Percentiles rank a stretch among this genome's conserved stretches.
Conservation (phyloP, 2,888 invertebrate genomes). For the Sphaeridia pumilis region DNA sequence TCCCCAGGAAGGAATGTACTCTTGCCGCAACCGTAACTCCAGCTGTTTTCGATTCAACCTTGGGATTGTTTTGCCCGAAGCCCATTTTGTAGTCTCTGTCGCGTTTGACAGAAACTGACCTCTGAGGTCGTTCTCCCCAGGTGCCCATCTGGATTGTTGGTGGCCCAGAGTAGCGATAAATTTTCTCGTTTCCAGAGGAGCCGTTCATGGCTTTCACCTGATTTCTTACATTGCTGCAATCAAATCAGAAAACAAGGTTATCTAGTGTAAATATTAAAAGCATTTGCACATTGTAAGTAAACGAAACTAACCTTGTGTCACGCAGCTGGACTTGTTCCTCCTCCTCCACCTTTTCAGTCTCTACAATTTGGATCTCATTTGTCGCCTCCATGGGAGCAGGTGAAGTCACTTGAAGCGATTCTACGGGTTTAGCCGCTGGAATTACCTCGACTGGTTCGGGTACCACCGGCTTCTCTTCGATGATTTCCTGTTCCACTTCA, state of each 20-base stretch:
- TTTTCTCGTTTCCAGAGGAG: not conserved
- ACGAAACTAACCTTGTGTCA: slow-evolving; percentile 17
- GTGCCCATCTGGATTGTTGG: slow-evolving; percentile 56
- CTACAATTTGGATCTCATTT: too few species aligned
- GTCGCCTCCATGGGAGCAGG: not conserved
- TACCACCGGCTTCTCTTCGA: too few species aligned
- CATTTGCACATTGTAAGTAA: too few species aligned
- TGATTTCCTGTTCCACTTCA: too few species aligned
- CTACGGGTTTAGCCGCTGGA: too few species aligned
- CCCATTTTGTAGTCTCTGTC: slow-evolving; percentile 56
- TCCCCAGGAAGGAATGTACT: slow-evolving; percentile 18
- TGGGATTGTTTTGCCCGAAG: slow-evolving; percentile 35
- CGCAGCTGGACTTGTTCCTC: slow-evolving; percentile 13
- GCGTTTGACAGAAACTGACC: slow-evolving; percentile 52
- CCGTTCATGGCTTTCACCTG: not conserved
- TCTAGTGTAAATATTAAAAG: too few species aligned
- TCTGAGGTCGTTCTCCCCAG: slow-evolving; percentile 57
- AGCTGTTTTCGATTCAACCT: slow-evolving; percentile 1
- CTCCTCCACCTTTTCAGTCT: not conserved
- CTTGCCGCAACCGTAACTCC: slow-evolving; percentile 8
- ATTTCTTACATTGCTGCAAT: too few species aligned
- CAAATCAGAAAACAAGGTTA: too few species aligned
- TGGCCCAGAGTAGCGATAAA: slow-evolving; percentile 46
- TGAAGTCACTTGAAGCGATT: too few species aligned
- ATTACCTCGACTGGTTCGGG: too few species aligned